Conservation (phyloP, 1,140 invertebrate genomes). For the Heliconius nattereri region DNA sequence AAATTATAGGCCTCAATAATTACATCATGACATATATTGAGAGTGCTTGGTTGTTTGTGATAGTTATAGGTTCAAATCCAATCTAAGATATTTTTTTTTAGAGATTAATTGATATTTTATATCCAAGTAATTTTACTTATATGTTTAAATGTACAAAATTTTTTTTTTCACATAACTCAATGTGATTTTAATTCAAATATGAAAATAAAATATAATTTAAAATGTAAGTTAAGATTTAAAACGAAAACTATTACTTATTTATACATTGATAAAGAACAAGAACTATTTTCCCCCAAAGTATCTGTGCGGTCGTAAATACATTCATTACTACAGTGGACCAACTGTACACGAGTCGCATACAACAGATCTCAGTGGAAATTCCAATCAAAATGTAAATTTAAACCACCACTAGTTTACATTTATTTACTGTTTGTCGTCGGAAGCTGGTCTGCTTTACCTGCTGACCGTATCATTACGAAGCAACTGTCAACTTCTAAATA, state of each 20-base stretch:
- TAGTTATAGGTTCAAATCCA: too few species aligned
- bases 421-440: slow-evolving; percentile 46
- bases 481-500: slow-evolving; percentile 8
- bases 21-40: background rate
- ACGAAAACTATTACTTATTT: background rate
- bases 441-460: slow-evolving; percentile 25
- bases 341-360: slow-evolving; percentile 29
- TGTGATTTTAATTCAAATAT: too few species aligned
- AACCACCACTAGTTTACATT: slow-evolving; percentile 48
- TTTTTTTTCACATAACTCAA: too few species aligned
- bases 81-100: too few species aligned
- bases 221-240: background rate
- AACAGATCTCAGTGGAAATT: slow-evolving; percentile 51
- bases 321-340: slow-evolving; percentile 27
- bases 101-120: too few species aligned
- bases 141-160: too few species aligned
- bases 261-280: background rate
- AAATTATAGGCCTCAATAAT: slow-evolving; percentile 11
- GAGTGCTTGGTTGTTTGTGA: background rate
- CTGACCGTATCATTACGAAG: slow-evolving; percentile 13
- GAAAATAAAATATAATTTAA: too few species aligned
- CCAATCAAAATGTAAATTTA: slow-evolving; percentile 69
- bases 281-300: background rate
- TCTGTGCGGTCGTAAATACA: slow-evolving; percentile 19
- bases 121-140: too few species aligned